Percentiles rank a stretch among this genome's conserved stretches.
Evolutionary conservation across 2,797 vertebrate genomes (phyloP).

Genomic region (Gymnoscopelus microlampas): DNA sequence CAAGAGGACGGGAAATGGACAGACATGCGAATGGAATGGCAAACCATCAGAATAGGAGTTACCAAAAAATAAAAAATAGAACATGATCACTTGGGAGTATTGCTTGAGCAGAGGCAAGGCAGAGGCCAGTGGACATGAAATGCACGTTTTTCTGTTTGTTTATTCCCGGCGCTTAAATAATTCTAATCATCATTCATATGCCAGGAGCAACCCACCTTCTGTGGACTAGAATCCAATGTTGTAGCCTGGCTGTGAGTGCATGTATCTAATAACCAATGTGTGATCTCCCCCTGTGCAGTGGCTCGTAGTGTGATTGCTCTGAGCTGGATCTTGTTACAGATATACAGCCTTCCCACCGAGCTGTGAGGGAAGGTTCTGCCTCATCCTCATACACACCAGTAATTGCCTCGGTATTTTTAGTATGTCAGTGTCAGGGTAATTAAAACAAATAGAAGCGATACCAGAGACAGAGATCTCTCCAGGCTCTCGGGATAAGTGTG

Average conservation of each 20-base stretch:
- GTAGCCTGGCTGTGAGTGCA: constrained; percentile 30
- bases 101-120: constrained; percentile 18
- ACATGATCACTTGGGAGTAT: constrained; percentile 32
- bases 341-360: constrained; percentile 58
- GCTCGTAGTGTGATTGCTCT: constrained; percentile 55
- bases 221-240: constrained; percentile 33
- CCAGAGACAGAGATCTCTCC: constrained; percentile 54
- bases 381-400: constrained; percentile 59
- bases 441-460: constrained; percentile 76
- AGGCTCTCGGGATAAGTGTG: constrained; percentile 53
- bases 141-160: constrained; percentile 38
- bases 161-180: constrained; percentile 40
- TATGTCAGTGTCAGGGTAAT: constrained; percentile 69
- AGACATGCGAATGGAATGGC: constrained; percentile 1
- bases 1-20: background rate
- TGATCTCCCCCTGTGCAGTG: constrained; percentile 26
- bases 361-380: constrained; percentile 59
- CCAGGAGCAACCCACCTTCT: constrained; percentile 41
- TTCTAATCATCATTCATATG: constrained; percentile 45
- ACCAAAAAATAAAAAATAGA: constrained; percentile 6
- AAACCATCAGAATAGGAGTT: constrained; percentile 18
- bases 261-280: constrained; percentile 55
- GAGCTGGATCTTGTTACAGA: constrained; percentile 77
- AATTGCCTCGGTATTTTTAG: constrained; percentile 79
- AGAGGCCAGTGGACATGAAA: constrained; percentile 37